Evolutionary conservation across 2,888 invertebrate species (phyloP).

Genomic region (Coleophora flavipennella): DNA sequence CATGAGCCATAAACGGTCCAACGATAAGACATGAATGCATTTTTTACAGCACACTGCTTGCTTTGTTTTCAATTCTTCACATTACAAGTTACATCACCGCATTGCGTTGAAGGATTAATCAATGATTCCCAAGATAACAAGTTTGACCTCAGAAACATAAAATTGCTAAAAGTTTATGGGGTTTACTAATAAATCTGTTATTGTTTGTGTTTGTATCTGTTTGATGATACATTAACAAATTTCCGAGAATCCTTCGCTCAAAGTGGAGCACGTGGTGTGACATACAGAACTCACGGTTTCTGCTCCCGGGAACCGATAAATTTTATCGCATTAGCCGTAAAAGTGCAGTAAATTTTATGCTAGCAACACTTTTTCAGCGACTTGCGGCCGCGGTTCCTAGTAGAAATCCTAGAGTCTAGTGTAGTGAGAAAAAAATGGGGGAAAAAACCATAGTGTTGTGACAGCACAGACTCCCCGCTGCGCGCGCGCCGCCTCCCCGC

Average conservation of each 20-base stretch:
- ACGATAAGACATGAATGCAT: no score
- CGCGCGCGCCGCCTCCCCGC: constrained; percentile 6
- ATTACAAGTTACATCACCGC: no score
- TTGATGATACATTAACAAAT: not conserved
- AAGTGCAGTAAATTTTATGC: constrained; percentile 27
- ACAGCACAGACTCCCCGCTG: constrained; percentile 23
- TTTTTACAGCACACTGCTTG: no score
- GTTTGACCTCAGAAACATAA: not conserved
- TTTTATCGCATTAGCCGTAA: constrained; percentile 40
- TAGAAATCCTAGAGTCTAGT: not conserved
- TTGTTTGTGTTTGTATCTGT: not conserved
- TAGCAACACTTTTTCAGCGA: constrained; percentile 19
- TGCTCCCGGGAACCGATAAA: constrained; percentile 45
- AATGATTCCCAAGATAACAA: not conserved
- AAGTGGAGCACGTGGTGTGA: not conserved
- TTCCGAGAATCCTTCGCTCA: no score
- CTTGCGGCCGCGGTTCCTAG: no score
- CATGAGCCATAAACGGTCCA: no score
- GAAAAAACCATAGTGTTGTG: constrained; percentile 24
- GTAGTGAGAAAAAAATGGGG: constrained; percentile 19
- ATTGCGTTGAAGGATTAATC: no score
- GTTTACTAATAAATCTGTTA: not conserved
- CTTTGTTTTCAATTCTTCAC: no score
- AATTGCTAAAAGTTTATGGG: no score
- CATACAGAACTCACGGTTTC: constrained; percentile 7